These are phyloP conservation scores for Cybosia mesomella DNA, from an alignment of 2,888 invertebrate genomes.

Conservation along the genomic window DNA sequence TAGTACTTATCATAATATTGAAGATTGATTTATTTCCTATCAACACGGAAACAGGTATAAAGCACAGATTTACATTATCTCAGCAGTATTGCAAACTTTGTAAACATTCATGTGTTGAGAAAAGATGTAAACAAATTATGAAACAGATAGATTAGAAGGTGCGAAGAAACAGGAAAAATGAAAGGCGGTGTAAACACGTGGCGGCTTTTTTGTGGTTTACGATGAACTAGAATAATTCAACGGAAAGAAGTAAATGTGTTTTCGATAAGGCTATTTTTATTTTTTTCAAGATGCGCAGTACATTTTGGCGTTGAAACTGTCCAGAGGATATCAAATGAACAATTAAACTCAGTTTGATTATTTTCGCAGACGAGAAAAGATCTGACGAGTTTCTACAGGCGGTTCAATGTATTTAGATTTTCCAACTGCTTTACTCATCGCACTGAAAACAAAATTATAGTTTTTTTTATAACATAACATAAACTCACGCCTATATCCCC, in stretches of 20 bases:
- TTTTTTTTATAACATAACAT: no score
- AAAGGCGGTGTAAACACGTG: slow-evolving; percentile 31
- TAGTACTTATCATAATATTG: neutral
- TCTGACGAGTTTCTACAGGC: slow-evolving; percentile 35
- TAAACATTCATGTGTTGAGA: slow-evolving; percentile 10
- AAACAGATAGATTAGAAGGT: slow-evolving; percentile 12
- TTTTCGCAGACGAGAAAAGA: slow-evolving; percentile 73
- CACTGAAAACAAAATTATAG: no score
- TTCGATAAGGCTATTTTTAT: slow-evolving; percentile 69
- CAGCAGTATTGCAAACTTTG: slow-evolving; percentile 5
- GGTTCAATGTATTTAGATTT: slow-evolving; percentile 3
- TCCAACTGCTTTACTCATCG: neutral
- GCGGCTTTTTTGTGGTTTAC: slow-evolving; percentile 30
- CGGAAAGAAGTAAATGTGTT: slow-evolving; percentile 52
- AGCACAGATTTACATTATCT: neutral
- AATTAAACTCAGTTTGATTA: slow-evolving; percentile 75
- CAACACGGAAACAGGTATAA: slow-evolving; percentile 2
- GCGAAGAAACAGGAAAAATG: slow-evolving; percentile 41
- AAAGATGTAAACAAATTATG: slow-evolving; percentile 13
- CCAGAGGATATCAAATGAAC: slow-evolving; percentile 70
- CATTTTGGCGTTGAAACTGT: slow-evolving; percentile 60
- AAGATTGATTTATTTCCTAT: neutral
- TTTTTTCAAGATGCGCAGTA: slow-evolving; percentile 55
- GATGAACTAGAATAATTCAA: slow-evolving; percentile 33
- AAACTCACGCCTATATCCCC: no score